phyloP scores from a whole-genome alignment of 1,140 invertebrate species.

The Heliconius hermathena region DNA sequence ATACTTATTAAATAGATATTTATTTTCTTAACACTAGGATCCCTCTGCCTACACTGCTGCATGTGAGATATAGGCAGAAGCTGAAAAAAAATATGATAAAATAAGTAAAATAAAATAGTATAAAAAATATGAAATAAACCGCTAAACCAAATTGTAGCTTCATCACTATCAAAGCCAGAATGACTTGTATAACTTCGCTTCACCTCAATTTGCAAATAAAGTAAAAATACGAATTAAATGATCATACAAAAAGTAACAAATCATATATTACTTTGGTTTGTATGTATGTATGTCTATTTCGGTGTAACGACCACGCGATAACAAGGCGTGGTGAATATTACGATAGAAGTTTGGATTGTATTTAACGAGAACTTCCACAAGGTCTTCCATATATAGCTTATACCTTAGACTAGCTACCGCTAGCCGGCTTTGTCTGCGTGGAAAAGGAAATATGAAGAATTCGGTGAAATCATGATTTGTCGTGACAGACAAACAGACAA shows the following conservation, averaged over 20 bases:
- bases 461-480: background rate
- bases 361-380: background rate
- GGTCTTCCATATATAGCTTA: background rate
- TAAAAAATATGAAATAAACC: background rate
- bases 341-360: background rate
- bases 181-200: background rate
- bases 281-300: background rate
- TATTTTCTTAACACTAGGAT: too few species aligned
- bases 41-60: too few species aligned
- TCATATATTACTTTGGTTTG: background rate
- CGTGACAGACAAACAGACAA: too few species aligned
- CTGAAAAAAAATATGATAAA: too few species aligned
- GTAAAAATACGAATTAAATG: background rate
- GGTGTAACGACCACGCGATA: background rate
- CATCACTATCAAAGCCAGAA: background rate
- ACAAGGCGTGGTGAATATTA: slow-evolving; percentile 2
- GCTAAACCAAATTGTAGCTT: background rate
- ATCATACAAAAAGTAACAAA: background rate
- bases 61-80: too few species aligned
- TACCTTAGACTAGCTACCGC: background rate
- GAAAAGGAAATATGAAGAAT: background rate
- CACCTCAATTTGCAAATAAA: background rate
- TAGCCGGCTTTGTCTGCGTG: background rate
- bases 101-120: too few species aligned
- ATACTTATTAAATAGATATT: too few species aligned